A percentile compares a stretch with the other conserved stretches of the same genome.
phyloP scores from a whole-genome alignment of 2,888 invertebrate species.

The Caenorhabditis panamensis region DNA sequence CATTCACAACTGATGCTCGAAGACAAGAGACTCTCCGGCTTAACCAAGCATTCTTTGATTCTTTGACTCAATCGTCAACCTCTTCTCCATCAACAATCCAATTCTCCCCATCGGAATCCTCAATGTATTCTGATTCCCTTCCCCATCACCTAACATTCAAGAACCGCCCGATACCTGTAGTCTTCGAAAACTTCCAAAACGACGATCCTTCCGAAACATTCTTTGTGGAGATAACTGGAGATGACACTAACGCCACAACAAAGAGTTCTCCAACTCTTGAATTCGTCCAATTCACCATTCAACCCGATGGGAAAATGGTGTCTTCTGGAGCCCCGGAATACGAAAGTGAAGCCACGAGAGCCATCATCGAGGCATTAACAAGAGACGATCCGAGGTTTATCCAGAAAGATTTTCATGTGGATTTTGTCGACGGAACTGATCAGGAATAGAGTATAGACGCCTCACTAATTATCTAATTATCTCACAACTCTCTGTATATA shows the following conservation, averaged over 20 bases:
- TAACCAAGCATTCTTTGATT: slow-evolving; percentile 62
- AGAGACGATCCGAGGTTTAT: slow-evolving; percentile 47
- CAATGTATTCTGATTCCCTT: no score
- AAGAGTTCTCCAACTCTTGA: slow-evolving; percentile 39
- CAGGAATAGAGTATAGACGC: slow-evolving; percentile 12
- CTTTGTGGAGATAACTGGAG: slow-evolving; percentile 37
- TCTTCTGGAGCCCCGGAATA: background rate
- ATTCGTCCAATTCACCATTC: slow-evolving; percentile 40
- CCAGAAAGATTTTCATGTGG: slow-evolving; percentile 46
- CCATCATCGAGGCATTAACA: slow-evolving; percentile 54
- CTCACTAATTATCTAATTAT: background rate
- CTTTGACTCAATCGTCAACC: slow-evolving; percentile 30
- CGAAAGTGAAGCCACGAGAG: slow-evolving; percentile 53
- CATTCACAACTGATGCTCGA: slow-evolving; percentile 36
- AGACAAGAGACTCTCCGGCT: slow-evolving; percentile 54
- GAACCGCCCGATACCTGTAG: slow-evolving; percentile 43
- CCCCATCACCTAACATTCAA: slow-evolving; percentile 32
- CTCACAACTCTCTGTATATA: slow-evolving; percentile 4
- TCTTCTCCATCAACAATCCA: background rate
- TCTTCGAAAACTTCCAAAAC: slow-evolving; percentile 14
- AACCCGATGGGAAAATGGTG: slow-evolving; percentile 25
- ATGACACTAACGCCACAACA: slow-evolving; percentile 35
- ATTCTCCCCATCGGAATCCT: no score
- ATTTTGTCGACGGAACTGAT: slow-evolving; percentile 35
- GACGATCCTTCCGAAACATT: slow-evolving; percentile 14